Percentiles rank a stretch among this genome's conserved stretches.
These are phyloP conservation scores for Caenorhabditis inopinata DNA, from an alignment of 1,140 invertebrate genomes.

Conservation along the genomic window DNA sequence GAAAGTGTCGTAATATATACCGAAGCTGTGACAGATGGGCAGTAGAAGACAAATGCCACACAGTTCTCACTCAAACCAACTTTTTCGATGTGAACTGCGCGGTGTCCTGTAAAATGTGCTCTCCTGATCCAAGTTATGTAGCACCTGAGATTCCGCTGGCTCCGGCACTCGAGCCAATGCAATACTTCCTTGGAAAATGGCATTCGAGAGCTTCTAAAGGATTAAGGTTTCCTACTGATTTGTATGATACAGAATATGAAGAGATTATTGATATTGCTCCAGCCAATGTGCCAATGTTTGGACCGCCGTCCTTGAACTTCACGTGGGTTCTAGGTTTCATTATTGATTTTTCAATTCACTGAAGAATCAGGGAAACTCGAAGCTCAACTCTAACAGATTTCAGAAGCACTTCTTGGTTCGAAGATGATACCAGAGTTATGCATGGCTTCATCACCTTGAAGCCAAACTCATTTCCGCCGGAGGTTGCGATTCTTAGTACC, in stretches of 20 bases:
- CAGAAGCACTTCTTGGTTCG: slow-evolving; percentile 58
- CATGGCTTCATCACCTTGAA: slow-evolving; percentile 64
- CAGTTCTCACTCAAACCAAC: slow-evolving; percentile 64
- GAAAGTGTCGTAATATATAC: slow-evolving; percentile 65
- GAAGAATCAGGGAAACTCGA: not conserved
- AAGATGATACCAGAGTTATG: slow-evolving; percentile 56
- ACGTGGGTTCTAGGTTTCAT: slow-evolving; percentile 54
- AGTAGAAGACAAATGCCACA: slow-evolving; percentile 65
- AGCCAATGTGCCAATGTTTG: slow-evolving; percentile 65
- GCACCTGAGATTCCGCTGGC: slow-evolving; percentile 63
- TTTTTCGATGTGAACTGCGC: slow-evolving; percentile 66
- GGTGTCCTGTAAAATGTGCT: slow-evolving; percentile 62
- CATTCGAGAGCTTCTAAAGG: slow-evolving; percentile 55
- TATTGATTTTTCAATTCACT: not conserved
- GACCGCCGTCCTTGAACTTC: slow-evolving; percentile 63
- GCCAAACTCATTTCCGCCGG: slow-evolving; percentile 62
- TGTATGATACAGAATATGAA: slow-evolving; percentile 60
- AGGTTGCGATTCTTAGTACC: slow-evolving; percentile 65
- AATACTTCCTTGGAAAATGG: slow-evolving; percentile 66
- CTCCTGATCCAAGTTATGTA: slow-evolving; percentile 56
- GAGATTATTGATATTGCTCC: slow-evolving; percentile 65
- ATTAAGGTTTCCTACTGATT: slow-evolving; percentile 62
- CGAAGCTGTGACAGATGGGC: slow-evolving; percentile 66
- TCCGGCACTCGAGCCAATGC: slow-evolving; percentile 63
- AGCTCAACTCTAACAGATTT: slow-evolving; percentile 26